A percentile compares a stretch with the other conserved stretches of the same genome.
These are phyloP conservation scores for Bubo bubo DNA, from an alignment of 2,113 vertebrate genomes.

Conservation along the genomic window DNA sequence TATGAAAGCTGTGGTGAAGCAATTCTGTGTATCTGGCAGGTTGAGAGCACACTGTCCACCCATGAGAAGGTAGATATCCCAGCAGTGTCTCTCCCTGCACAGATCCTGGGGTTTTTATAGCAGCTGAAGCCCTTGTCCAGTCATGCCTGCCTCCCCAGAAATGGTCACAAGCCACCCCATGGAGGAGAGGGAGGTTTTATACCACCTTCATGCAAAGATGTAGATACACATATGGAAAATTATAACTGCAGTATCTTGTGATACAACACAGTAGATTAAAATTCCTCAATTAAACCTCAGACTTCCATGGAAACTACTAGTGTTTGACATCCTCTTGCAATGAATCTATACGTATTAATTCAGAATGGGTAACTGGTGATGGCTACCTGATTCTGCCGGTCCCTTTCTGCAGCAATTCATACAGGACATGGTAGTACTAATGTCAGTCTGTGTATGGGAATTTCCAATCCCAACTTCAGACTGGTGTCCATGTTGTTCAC, in stretches of 20 bases:
- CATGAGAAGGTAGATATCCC: neutral
- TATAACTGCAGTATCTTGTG: neutral
- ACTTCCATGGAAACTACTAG: neutral
- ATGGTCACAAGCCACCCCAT: neutral
- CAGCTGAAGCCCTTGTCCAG: neutral
- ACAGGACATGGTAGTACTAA: neutral
- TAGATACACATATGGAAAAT: neutral
- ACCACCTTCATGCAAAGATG: neutral
- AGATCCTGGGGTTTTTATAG: neutral
- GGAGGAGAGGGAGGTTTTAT: neutral
- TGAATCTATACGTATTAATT: neutral
- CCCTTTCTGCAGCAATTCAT: neutral
- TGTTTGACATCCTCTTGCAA: neutral
- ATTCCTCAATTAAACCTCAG: neutral
- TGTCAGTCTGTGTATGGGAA: neutral
- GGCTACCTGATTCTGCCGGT: fast-evolving
- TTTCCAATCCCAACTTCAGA: neutral
- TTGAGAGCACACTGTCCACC: neutral
- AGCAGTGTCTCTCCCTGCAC: neutral
- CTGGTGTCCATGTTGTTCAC: neutral
- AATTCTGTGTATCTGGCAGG: neutral
- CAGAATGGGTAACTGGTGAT: neutral
- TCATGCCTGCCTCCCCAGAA: fast-evolving
- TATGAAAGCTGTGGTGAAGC: neutral
- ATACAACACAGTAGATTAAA: neutral